phyloP scores from a whole-genome alignment of 2,797 vertebrate species.

The Platalea minor region DNA sequence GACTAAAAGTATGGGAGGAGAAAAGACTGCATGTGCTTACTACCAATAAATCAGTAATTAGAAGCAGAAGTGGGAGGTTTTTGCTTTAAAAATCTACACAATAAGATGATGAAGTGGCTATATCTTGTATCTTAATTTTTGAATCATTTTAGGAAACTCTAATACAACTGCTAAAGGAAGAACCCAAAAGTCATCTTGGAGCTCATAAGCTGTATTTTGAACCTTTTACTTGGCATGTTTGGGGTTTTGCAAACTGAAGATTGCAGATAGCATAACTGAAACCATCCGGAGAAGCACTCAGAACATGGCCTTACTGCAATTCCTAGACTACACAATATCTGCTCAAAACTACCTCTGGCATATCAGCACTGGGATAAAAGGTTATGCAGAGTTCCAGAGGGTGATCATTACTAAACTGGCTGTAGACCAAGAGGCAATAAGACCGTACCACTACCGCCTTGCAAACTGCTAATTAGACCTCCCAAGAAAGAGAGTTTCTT shows the following conservation, averaged over 20 bases:
- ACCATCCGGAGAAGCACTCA: neutral
- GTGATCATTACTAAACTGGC: neutral
- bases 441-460: neutral
- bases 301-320: neutral
- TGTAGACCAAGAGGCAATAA: neutral
- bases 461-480: neutral
- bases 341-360: neutral
- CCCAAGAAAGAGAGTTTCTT: neutral
- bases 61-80: neutral
- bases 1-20: neutral
- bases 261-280: neutral
- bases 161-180: neutral
- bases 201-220: neutral
- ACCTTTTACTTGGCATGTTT: neutral
- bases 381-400: neutral
- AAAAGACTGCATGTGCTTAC: neutral
- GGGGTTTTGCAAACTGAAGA: neutral
- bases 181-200: neutral
- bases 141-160: neutral
- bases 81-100: neutral
- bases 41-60: neutral
- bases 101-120: neutral
- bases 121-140: neutral
- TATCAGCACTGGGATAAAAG: neutral
- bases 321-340: neutral